Base-by-base conservation (phyloP, 2,797 vertebrate genomes). In the Micrastur ruficollis region DNA sequence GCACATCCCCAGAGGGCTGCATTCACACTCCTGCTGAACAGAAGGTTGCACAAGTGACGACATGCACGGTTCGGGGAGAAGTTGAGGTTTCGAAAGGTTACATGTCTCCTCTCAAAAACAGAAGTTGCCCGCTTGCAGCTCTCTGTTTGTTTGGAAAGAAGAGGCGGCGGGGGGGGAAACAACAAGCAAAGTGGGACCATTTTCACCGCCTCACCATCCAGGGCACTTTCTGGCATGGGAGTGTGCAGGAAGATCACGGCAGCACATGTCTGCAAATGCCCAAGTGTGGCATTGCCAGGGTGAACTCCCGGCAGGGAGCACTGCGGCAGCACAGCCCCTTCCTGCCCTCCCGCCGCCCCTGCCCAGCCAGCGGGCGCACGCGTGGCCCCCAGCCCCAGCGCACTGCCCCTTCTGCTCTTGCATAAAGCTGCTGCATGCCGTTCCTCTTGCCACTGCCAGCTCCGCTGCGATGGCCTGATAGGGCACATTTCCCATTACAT, bases 241-340 rank as follows among this genome's bases (percentile, higher is more conserved):
- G 23, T 0, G 0, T 0, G 2, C 0, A 0, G n/a, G 38, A 22
- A 67, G 67, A 34, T 70, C 34, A 10, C 1, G 3, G 62, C 76
- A 76, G 67, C 0, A 0, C 1, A 3, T 5, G 3, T 40, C n/a
- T 62, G 73, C 32, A 10, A 52, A 55, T 2, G 9, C 21, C 16
- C 67, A 66, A 23, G 36, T 53, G 42, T 38, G 62, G 22, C 62
- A 78, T 5, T 0, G 1, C 14, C 31, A 10, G 31, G 19, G 14
- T 7, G 18, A 67, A 56, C 44, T 91, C 44, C 65, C 6, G 2
- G 34, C 34, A 44, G 27, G 46, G 66, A 91, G n/a, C 20, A 16
- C 14, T 2, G 2, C 0, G 1, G 42, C 1, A 6, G 47, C 55
- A 36, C 0, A 0, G 63, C 22, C 36, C 59, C 53, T 34, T 79